Evolutionary conservation across 2,888 invertebrate species (phyloP), one percentile per base, ranked within the genome.

Genomic region (Pediacus dermestoides): DNA sequence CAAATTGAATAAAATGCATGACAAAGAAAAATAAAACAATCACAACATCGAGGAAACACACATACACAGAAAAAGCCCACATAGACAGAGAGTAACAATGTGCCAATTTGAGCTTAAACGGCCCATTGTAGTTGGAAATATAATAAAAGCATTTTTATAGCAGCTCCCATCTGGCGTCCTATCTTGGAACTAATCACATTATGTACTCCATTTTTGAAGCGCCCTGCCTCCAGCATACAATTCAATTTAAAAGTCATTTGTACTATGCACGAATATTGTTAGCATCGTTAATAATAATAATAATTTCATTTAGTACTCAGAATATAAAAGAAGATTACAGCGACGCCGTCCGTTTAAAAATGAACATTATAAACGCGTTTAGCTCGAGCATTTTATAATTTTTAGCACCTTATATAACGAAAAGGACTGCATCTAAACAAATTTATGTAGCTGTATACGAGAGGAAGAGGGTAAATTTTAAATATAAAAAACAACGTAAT

Each of bases 211-310:
- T 78, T 78, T 78, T 78, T 78, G 78, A 64, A 64, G 62, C 63
- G 62, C 61, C 61, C 61, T 57, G 60, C 64, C 62, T 60, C 58
- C 51, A 57, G 61, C 61, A 56, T 72, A 72, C 70, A 76, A 78
- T 78, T 73, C 77, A 77, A 78, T 78, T 77, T 75, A 77, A 77
- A 77, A 78, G 75, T 78, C 77, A 78, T 78, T 78, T 78, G 78
- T 77, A 68, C 66, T 64, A 64, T 65, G 65, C 65, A 64, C 60
- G 65, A 66, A 67, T 66, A 68, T 66, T 64, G 66, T 68, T 66
- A 67, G 66, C 63, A 61, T 67, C 65, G 65, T 67, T 69, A 67
- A 66, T 68, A 68, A 67, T 69, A 64, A 68, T 64, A 66, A 68
- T 69, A 69, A 69, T 69, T 68, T 67, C 60, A 68, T 68, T 66